These are phyloP conservation scores for Quadroppia sp. DNA, from an alignment of 2,888 invertebrate species.

Conservation along the genomic window DNA sequence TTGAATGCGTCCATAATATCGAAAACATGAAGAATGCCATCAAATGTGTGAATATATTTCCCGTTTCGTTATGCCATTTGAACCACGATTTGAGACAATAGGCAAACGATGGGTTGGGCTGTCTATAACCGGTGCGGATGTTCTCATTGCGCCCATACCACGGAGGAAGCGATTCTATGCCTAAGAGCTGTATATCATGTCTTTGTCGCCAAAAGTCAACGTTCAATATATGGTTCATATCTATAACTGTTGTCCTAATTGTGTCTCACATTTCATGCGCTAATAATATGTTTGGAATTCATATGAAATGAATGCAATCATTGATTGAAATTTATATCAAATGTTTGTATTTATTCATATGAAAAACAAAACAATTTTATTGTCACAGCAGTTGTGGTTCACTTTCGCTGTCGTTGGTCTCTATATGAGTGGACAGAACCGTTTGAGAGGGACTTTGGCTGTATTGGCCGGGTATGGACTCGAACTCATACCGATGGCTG, in stretches of 20 bases:
- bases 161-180: slow-evolving; percentile 3
- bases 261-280: no score
- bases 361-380: no score
- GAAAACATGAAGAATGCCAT: slow-evolving; percentile 58
- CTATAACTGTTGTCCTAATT: no score
- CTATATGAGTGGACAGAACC: background rate
- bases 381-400: slow-evolving; percentile 37
- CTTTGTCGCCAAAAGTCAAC: no score
- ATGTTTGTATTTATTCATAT: no score
- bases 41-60: slow-evolving; percentile 98
- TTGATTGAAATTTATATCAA: no score
- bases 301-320: no score
- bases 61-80: slow-evolving; percentile 96
- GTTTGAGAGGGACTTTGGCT: background rate
- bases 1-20: background rate
- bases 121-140: slow-evolving; percentile 58
- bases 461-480: slow-evolving; percentile 18
- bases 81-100: slow-evolving; percentile 59
- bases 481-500: background rate
- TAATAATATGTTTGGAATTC: no score
- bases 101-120: slow-evolving; percentile 57
- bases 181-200: no score
- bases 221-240: no score
- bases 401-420: slow-evolving; percentile 10
- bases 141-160: slow-evolving; percentile 61